Evolutionary conservation across 2,113 vertebrate genomes (phyloP), one percentile per base, ranked within the genome.

Genomic region (Phaethornis superciliosus): DNA sequence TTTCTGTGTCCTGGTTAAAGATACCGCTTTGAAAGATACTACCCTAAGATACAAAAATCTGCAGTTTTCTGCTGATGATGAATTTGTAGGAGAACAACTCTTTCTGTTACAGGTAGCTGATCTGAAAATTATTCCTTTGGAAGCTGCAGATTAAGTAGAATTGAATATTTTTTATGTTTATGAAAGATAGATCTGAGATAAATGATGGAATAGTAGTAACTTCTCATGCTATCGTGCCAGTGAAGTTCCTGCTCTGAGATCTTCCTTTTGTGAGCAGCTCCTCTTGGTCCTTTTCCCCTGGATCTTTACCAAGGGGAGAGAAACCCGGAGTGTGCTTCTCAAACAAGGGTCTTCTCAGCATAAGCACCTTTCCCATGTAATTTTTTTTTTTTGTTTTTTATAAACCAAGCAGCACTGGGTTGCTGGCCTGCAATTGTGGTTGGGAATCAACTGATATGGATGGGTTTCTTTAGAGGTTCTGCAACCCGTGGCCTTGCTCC

Each of bases 41-140:
- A 6, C 60, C 68, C 64, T 1, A 7, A 93, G 89, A 63, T 97
- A 96, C 95, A 90, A 58, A 58, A 77, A 91, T 90, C 69, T 32
- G 42, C 60, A 51, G 9, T 94, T 96, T 85, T 35, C 90, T 76
- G 67, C 49, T 68, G 13, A 70, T 4, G 77, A 51, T 81, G 68
- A 59, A 47, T 94, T 69, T 67, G 56, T 21, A 32, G 74, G 63
- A 77, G 80, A 90, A 37, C 28, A 63, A 44, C 46, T 70, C 68
- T 4, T 58, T 89, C 81, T 58, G 55, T 80, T 89, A 24, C 65
- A 60, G 67, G 52, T 42, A n/a, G 70, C 80, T 78, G 91, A 62
- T 89, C 80, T 79, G 83, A 52, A 91, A 87, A 85, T 82, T 7
- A 52, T 27, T 67, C 59, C 68, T 91, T 70, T 55, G 75, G 67